These are phyloP conservation scores for Sapajus apella DNA, from an alignment of 2,113 vertebrate species.

Conservation along the genomic window DNA sequence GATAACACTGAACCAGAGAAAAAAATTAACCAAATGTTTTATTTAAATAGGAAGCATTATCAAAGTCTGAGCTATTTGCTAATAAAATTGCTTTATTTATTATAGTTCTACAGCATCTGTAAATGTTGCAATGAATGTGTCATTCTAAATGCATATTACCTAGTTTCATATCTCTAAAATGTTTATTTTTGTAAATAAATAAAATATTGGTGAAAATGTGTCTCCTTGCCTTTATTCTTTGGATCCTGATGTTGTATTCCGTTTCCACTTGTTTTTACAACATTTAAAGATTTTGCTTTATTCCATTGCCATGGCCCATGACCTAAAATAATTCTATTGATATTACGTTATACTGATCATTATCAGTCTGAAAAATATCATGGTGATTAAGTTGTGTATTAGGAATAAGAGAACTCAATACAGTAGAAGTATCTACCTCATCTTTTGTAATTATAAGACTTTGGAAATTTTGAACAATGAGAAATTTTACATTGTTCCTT, in stretches of 20 bases:
- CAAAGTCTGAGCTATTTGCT: background rate
- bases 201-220: background rate
- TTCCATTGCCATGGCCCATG: background rate
- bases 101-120: background rate
- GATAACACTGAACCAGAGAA: background rate
- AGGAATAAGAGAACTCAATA: background rate
- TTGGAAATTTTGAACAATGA: constrained; percentile 7
- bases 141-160: background rate
- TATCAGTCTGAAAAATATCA: background rate
- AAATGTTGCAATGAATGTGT: background rate
- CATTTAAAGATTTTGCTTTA: constrained; percentile 4
- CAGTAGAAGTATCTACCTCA: background rate
- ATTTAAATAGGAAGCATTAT: constrained; percentile 36
- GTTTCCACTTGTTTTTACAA: background rate
- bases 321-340: constrained; percentile 30
- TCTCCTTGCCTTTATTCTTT: constrained; percentile 5
- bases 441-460: background rate
- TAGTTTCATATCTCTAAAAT: constrained; percentile 42
- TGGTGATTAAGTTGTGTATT: background rate
- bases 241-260: background rate
- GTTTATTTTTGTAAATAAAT: constrained; percentile 21
- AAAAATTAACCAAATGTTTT: constrained; percentile 10
- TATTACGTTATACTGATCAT: background rate
- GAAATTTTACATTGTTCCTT: background rate
- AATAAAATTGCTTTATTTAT: constrained; percentile 35